These are phyloP conservation scores for Meandrusa payeni DNA, from an alignment of 2,888 invertebrate genomes.

Conservation along the genomic window DNA sequence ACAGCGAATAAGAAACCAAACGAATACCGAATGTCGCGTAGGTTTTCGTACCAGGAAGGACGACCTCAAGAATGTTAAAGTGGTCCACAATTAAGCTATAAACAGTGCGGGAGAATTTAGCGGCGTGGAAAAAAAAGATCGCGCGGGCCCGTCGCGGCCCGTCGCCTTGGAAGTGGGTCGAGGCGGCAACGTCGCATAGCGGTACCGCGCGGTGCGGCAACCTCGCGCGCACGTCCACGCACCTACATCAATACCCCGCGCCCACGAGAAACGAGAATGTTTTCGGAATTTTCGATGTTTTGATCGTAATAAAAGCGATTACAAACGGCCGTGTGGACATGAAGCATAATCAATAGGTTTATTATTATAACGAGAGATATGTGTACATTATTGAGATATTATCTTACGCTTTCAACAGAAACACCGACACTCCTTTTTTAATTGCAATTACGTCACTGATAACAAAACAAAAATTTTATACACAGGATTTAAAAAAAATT, in stretches of 20 bases:
- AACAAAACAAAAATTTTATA: too few species aligned
- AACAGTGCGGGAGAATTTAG: slow-evolving; percentile 51
- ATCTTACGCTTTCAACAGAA: too few species aligned
- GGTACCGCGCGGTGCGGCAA: slow-evolving; percentile 61
- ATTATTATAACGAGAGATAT: slow-evolving; percentile 1
- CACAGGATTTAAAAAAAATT: too few species aligned
- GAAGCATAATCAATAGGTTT: background rate
- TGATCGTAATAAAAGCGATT: slow-evolving; percentile 12
- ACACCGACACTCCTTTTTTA: too few species aligned
- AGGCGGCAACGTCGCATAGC: slow-evolving; percentile 62
- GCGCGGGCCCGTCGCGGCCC: slow-evolving; percentile 31
- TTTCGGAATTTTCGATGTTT: slow-evolving; percentile 25
- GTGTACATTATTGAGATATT: slow-evolving; percentile 3
- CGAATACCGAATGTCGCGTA: background rate
- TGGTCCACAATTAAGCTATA: slow-evolving; percentile 35
- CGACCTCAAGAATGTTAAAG: slow-evolving; percentile 33
- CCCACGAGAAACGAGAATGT: slow-evolving; percentile 24
- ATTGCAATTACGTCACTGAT: too few species aligned
- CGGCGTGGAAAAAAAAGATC: slow-evolving; percentile 39
- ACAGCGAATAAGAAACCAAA: too few species aligned
- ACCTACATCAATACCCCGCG: slow-evolving; percentile 33
- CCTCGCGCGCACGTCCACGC: slow-evolving; percentile 34
- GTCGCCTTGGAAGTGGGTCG: slow-evolving; percentile 37
- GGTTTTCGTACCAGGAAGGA: slow-evolving; percentile 25
- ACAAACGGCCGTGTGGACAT: too few species aligned